Conservation (phyloP, 2,797 vertebrate species). For the Oryzias sinensis region DNA sequence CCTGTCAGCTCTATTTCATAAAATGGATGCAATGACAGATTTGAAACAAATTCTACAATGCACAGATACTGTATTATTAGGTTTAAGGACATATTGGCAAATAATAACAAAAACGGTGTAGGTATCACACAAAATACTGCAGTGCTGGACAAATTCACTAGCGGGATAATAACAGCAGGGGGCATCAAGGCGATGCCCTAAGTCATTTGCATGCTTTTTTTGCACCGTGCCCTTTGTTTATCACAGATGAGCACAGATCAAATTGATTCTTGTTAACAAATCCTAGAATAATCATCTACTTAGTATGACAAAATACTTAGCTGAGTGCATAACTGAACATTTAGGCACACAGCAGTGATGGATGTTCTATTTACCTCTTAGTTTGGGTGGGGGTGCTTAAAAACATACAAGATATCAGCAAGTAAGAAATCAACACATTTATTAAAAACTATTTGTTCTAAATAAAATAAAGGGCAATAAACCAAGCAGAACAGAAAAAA, state of each 20-base stretch:
- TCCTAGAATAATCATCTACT: too few species aligned
- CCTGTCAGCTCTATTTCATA: too few species aligned
- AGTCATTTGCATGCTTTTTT: constrained; percentile 49
- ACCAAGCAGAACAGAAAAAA: constrained; percentile 21
- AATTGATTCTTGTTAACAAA: too few species aligned
- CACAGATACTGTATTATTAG: background rate
- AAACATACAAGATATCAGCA: too few species aligned
- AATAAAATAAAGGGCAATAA: constrained; percentile 5
- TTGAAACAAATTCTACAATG: background rate
- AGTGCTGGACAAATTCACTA: constrained; percentile 54
- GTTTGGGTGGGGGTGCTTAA: too few species aligned
- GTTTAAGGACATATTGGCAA: too few species aligned
- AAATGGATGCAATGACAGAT: too few species aligned
- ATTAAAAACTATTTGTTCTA: background rate
- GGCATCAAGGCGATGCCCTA: constrained; percentile 69
- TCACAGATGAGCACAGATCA: constrained; percentile 8
- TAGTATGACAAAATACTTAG: too few species aligned
- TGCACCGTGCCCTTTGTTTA: constrained; percentile 34
- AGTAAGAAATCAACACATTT: too few species aligned
- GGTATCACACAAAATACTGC: constrained; percentile 25
- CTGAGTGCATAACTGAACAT: too few species aligned
- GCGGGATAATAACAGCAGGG: constrained; percentile 67
- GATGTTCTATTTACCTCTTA: too few species aligned
- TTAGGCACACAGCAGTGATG: too few species aligned
- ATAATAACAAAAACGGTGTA: background rate